These are phyloP conservation scores for Ectemnius continuus DNA, from an alignment of 2,888 invertebrate species.

Conservation along the genomic window DNA sequence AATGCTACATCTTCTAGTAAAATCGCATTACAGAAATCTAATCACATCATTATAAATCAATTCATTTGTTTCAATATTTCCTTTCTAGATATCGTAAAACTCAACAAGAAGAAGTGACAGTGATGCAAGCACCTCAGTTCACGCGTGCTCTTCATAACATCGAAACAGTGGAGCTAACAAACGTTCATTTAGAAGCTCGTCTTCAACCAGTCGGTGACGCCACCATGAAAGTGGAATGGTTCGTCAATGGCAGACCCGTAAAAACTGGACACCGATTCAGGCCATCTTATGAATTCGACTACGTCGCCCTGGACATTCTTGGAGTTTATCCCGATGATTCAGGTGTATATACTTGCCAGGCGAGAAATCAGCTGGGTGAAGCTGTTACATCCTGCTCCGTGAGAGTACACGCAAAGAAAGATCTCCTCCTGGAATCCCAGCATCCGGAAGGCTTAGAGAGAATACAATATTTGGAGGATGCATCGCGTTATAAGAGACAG, in stretches of 20 bases:
- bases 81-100: slow-evolving; percentile 81
- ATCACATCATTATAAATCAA: no score
- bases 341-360: slow-evolving; percentile 96
- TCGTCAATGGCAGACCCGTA: slow-evolving; percentile 95
- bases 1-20: no score
- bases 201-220: slow-evolving; percentile 94
- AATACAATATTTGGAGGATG: slow-evolving; percentile 93
- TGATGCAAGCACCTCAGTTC: slow-evolving; percentile 92
- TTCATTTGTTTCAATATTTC: background rate
- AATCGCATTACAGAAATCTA: no score
- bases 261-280: slow-evolving; percentile 96
- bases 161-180: slow-evolving; percentile 93
- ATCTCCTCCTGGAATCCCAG: slow-evolving; percentile 91
- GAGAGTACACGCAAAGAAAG: slow-evolving; percentile 92
- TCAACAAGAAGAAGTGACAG: slow-evolving; percentile 88
- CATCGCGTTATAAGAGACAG: slow-evolving; percentile 89
- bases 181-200: slow-evolving; percentile 94
- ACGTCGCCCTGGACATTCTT: slow-evolving; percentile 96
- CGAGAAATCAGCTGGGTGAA: slow-evolving; percentile 95
- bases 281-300: slow-evolving; percentile 97
- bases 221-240: slow-evolving; percentile 97
- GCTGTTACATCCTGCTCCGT: slow-evolving; percentile 95
- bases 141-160: slow-evolving; percentile 92
- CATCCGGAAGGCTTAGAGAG: slow-evolving; percentile 95
- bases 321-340: slow-evolving; percentile 99